Conservation (phyloP, 1,140 invertebrate genomes). For the Drosophila insularis region DNA sequence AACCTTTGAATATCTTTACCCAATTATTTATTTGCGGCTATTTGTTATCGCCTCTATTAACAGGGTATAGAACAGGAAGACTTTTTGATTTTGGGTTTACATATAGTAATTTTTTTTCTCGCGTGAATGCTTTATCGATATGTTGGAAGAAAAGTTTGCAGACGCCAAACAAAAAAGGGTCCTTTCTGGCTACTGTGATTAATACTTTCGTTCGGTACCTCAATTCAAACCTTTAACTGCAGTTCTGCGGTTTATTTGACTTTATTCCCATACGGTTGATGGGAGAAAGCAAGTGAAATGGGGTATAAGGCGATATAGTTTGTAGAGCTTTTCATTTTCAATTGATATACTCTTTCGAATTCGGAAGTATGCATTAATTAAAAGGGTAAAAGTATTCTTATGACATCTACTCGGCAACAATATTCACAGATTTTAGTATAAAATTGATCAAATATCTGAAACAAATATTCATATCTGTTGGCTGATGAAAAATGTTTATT, state of each 20-base stretch:
- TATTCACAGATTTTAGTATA: no score
- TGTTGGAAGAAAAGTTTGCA: constrained; percentile 48
- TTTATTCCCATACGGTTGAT: constrained; percentile 21
- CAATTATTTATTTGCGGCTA: no score
- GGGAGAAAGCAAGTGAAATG: constrained; percentile 8
- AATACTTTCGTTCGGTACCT: constrained; percentile 57
- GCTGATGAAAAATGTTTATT: no score
- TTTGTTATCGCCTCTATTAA: no score
- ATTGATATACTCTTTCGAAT: background rate
- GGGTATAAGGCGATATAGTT: constrained; percentile 31
- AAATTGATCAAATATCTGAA: no score
- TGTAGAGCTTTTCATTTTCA: constrained; percentile 35
- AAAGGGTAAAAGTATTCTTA: no score
- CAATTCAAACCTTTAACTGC: constrained; percentile 47
- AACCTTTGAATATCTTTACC: no score
- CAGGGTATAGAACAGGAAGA: background rate
- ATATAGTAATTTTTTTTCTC: constrained; percentile 26
- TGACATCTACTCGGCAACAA: no score
- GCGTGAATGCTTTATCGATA: constrained; percentile 39
- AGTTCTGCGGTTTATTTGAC: constrained; percentile 53
- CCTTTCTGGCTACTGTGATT: constrained; percentile 37
- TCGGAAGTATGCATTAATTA: no score
- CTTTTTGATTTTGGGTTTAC: constrained; percentile 14
- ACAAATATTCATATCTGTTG: no score
- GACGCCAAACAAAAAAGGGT: constrained; percentile 23